These are phyloP conservation scores for Psilopogon haemacephalus DNA, from an alignment of 2,113 vertebrate genomes.

Conservation along the genomic window DNA sequence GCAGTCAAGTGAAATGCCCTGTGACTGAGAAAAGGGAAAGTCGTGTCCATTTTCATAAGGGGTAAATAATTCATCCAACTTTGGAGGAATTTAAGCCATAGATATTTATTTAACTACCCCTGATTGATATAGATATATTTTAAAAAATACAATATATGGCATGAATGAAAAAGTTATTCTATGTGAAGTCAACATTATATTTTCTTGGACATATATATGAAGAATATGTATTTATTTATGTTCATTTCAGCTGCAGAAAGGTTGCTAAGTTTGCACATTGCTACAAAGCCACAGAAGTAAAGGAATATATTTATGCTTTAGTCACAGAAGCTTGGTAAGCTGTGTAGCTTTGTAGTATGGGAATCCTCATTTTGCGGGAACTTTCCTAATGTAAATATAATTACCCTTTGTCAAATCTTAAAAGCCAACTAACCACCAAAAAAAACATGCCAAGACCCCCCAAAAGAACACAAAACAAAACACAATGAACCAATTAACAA, in stretches of 20 bases:
- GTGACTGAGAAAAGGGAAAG: background rate
- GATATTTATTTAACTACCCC: background rate
- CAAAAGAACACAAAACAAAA: background rate
- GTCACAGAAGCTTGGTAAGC: background rate
- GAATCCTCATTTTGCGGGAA: background rate
- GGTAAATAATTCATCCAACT: background rate
- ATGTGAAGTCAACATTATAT: background rate
- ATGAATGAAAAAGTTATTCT: background rate
- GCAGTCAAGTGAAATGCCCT: background rate
- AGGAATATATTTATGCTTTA: background rate
- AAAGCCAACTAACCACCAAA: background rate
- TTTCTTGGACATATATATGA: background rate
- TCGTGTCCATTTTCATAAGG: background rate
- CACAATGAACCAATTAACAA: too few relatives aligned
- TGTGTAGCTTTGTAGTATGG: background rate
- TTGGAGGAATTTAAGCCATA: fast-evolving
- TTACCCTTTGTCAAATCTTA: background rate
- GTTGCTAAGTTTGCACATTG: background rate
- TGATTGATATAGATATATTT: background rate
- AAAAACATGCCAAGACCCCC: background rate
- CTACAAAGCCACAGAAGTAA: background rate
- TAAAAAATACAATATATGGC: background rate
- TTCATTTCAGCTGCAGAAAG: background rate
- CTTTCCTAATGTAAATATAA: background rate
- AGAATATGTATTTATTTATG: background rate